Conservation (phyloP, 2,113 vertebrate species). For the Megaceryle torquata region DNA sequence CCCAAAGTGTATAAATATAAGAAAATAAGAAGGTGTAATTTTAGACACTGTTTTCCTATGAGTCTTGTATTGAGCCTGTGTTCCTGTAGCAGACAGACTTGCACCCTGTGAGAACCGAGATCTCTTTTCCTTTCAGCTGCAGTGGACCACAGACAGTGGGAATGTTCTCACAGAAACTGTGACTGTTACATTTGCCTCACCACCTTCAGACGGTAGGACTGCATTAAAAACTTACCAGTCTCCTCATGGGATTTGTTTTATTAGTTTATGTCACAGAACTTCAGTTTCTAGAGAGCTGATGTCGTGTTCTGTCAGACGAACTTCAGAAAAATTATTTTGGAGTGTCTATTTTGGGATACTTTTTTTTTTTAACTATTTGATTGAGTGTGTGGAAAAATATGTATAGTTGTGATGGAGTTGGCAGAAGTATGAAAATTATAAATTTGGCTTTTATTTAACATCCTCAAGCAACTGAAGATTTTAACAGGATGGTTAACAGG, state of each 20-base stretch:
- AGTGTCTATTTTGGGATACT: background rate
- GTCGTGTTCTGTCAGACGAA: background rate
- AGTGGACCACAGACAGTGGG: constrained; percentile 78
- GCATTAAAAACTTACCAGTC: background rate
- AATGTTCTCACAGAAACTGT: constrained; percentile 81
- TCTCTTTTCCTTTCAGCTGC: constrained; percentile 70
- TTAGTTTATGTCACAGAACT: background rate
- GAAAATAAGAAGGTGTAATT: background rate
- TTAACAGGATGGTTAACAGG: background rate
- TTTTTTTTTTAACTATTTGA: background rate
- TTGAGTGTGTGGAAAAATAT: background rate
- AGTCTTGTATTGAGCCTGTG: background rate
- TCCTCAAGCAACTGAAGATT: background rate
- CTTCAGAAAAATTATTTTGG: background rate
- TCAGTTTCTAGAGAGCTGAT: background rate
- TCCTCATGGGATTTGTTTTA: background rate
- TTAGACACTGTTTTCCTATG: background rate
- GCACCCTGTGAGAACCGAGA: background rate
- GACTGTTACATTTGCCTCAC: constrained; percentile 78
- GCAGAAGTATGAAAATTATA: background rate
- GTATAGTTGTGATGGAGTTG: background rate
- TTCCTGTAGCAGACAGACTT: background rate
- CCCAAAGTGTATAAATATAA: background rate
- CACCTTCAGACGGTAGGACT: constrained; percentile 75
- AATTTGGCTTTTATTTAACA: background rate